Base-by-base conservation (phyloP, 2,888 invertebrate species). In the Shargacucullia verbasci region DNA sequence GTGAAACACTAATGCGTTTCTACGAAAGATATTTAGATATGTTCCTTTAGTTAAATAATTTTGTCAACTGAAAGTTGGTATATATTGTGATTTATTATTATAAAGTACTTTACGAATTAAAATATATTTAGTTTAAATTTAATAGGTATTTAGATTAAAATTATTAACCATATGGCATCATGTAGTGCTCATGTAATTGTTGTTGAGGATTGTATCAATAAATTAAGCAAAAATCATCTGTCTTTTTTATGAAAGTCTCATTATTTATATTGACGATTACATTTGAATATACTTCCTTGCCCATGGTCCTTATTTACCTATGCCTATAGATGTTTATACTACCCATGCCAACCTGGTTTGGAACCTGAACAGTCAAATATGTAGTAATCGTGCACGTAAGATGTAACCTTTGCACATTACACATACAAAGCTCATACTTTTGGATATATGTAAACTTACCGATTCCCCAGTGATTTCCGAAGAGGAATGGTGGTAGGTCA, bases 171-270 rank as follows among this genome's bases (percentile, higher is more conserved):
- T 84, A 69, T 73, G 66, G 76, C 78, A 85, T 89, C 88, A 86
- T 87, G 90, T 92, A 92, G 91, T 86, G 85, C 86, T 90, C 84
- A 83, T 87, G 88, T 91, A 89, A 84, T 88, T 88, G 87, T 91
- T 92, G 91, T 92, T 92, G 91, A 91, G 84, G 84, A 90, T 89
- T 90, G 87, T 90, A 91, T 91, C 88, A 93, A 92, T 92, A 92
- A 92, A 93, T 71, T 90, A 89, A 90, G 88, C 78, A 86, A 90
- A 89, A 86, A 80, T 76, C 65, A 63, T 61, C 62, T 49, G 50
- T 31, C 25, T 44, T 31, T n/a, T 75, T 80, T 70, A 50, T 66
- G 41, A 47, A 20, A 20, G n/a, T n/a, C n/a, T n/a, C 6, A 4
- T 15, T 31, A 12, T 5, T 25, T 35, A 15, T 14, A 10, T n/a